These are phyloP conservation scores for Tanytarsus gracilentus DNA, from an alignment of 2,888 invertebrate species.

Conservation along the genomic window DNA sequence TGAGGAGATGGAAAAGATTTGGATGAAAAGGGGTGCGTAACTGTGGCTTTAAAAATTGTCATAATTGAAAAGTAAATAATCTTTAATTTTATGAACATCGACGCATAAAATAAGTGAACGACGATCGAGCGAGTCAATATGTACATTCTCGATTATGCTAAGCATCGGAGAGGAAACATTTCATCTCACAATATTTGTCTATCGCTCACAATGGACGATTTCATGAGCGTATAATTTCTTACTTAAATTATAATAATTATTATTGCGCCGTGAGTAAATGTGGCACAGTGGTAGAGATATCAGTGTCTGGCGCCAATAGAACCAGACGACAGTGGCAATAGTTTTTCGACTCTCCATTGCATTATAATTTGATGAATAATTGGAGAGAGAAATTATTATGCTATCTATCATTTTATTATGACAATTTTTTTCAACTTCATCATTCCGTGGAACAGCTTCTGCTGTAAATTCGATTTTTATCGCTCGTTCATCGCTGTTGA, in stretches of 20 bases:
- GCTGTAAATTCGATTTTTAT: not conserved
- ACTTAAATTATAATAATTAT: constrained; percentile 6
- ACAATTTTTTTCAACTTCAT: constrained; percentile 7
- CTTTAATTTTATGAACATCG: no score
- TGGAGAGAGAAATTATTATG: constrained; percentile 21
- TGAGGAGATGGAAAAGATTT: no score
- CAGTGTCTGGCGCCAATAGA: constrained; percentile 10
- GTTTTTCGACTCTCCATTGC: constrained; percentile 5
- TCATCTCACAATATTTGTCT: not conserved
- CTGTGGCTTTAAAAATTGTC: no score
- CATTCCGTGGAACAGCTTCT: not conserved
- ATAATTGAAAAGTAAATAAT: no score
- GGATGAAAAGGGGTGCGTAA: no score
- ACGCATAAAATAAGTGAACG: no score
- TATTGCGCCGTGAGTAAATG: not conserved
- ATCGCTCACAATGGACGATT: no score
- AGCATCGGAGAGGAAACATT: no score
- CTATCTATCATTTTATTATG: constrained; percentile 9
- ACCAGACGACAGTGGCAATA: not conserved
- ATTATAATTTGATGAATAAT: constrained; percentile 18
- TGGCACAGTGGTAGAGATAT: not conserved
- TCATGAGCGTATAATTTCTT: not conserved
- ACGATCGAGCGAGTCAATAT: no score
- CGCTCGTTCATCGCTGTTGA: not conserved
- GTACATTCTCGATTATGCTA: no score